Conservation (phyloP, 2,888 invertebrate genomes). For the Dorcus parallelipipedus region DNA sequence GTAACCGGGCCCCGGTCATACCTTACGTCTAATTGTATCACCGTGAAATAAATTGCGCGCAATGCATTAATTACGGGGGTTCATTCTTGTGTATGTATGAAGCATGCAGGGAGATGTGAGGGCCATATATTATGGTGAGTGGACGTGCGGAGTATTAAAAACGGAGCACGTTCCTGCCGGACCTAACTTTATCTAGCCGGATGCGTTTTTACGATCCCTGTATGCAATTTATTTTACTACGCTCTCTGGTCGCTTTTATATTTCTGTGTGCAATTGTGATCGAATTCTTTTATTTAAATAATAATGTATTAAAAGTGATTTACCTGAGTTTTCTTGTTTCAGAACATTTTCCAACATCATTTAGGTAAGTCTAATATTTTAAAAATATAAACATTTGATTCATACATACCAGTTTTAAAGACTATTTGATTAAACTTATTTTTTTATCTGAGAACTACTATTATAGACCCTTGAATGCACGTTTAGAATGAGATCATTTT, state of each 20-base stretch:
- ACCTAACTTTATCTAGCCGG: conserved; percentile 20
- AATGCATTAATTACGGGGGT: conserved; percentile 44
- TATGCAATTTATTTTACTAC: not conserved
- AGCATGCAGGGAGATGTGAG: conserved; percentile 32
- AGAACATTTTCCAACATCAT: too few relatives aligned
- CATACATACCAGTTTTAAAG: too few relatives aligned
- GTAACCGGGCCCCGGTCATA: conserved; percentile 37
- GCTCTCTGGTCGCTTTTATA: not conserved
- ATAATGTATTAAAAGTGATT: too few relatives aligned
- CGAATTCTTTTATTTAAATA: too few relatives aligned
- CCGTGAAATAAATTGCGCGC: conserved; percentile 45
- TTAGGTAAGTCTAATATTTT: too few relatives aligned
- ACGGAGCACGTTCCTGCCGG: conserved; percentile 54
- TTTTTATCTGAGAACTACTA: too few relatives aligned
- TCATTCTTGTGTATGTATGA: conserved; percentile 39
- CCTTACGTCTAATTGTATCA: conserved; percentile 45
- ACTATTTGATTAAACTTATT: too few relatives aligned
- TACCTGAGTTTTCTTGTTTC: too few relatives aligned
- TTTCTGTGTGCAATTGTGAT: too few relatives aligned
- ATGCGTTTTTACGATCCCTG: conserved; percentile 14
- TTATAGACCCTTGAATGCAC: too few relatives aligned
- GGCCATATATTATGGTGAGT: conserved; percentile 35
- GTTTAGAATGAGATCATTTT: too few relatives aligned
- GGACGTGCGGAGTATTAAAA: conserved; percentile 45
- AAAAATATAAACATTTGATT: too few relatives aligned